phyloP scores from a whole-genome alignment of 2,113 vertebrate genomes.

The Corvus cornix region DNA sequence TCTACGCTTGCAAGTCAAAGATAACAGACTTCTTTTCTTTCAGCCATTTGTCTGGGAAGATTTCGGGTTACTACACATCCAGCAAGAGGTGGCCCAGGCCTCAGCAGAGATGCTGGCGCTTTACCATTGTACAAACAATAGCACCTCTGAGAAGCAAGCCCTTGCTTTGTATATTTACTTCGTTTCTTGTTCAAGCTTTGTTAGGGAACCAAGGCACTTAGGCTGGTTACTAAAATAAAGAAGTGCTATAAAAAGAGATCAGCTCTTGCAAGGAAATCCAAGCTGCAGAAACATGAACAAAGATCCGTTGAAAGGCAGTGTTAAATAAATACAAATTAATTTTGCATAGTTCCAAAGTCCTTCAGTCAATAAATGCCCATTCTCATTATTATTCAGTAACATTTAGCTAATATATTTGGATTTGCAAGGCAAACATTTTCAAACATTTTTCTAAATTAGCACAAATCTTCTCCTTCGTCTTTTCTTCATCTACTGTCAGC shows the following conservation, averaged over 20 bases:
- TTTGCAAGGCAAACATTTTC: slow-evolving; percentile 50
- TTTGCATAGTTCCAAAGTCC: slow-evolving; percentile 51
- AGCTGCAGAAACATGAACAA: slow-evolving; percentile 45
- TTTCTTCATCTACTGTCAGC: slow-evolving; percentile 51
- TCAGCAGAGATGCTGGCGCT: not conserved
- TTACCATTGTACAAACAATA: slow-evolving; percentile 63
- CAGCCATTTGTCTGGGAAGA: slow-evolving; percentile 44
- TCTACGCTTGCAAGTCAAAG: slow-evolving; percentile 14
- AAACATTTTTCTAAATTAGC: slow-evolving; percentile 67
- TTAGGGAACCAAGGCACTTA: slow-evolving; percentile 51
- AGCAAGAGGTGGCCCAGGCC: slow-evolving; percentile 40
- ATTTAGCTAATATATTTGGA: slow-evolving; percentile 55
- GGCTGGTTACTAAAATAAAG: slow-evolving; percentile 57
- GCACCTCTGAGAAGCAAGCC: slow-evolving; percentile 51
- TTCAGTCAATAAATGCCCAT: slow-evolving; percentile 25
- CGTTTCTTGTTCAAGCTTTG: slow-evolving; percentile 56
- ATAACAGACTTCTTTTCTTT: slow-evolving; percentile 53
- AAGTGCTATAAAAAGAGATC: slow-evolving; percentile 46
- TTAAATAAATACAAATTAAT: slow-evolving; percentile 70
- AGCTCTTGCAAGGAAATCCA: slow-evolving; percentile 38
- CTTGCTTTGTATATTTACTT: slow-evolving; percentile 60
- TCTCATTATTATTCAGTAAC: slow-evolving; percentile 63
- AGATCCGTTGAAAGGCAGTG: slow-evolving; percentile 48
- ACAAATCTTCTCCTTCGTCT: slow-evolving; percentile 56
- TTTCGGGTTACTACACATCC: slow-evolving; percentile 42